phyloP scores from a whole-genome alignment of 2,113 vertebrate species.

The Chloropsis cyanopogon region DNA sequence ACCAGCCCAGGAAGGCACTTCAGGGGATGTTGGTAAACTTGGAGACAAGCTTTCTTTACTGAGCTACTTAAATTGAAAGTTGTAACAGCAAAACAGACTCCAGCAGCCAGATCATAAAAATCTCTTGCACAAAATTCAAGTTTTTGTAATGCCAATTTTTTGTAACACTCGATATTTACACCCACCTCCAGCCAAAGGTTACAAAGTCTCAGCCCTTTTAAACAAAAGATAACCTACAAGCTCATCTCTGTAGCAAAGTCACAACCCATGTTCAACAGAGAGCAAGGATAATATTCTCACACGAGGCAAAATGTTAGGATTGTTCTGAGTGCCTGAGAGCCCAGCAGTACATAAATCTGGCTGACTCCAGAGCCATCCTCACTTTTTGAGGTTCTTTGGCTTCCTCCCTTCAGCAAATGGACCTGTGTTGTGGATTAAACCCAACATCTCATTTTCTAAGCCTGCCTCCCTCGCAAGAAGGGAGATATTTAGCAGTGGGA shows the following conservation, averaged over 20 bases:
- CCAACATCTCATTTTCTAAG: neutral
- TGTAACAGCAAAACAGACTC: neutral
- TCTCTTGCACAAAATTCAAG: neutral
- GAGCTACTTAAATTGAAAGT: neutral
- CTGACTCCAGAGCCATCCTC: neutral
- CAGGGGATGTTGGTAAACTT: rapidly evolving
- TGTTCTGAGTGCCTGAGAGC: neutral
- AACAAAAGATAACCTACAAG: neutral
- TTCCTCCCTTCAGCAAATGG: neutral
- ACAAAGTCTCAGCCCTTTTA: neutral
- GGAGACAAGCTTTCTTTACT: neutral
- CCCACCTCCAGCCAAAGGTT: neutral
- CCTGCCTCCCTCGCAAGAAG: neutral
- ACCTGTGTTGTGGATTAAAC: neutral
- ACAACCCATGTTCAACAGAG: neutral
- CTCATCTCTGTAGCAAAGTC: neutral
- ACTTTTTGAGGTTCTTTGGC: neutral
- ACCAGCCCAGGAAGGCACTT: neutral
- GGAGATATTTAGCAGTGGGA: neutral
- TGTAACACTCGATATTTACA: neutral
- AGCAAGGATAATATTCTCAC: neutral
- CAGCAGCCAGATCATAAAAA: neutral
- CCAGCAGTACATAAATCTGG: neutral
- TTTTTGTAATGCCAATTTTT: neutral
- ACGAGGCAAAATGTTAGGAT: neutral